Base-by-base conservation (phyloP, 2,888 invertebrate genomes). In the Tetropium fuscum region DNA sequence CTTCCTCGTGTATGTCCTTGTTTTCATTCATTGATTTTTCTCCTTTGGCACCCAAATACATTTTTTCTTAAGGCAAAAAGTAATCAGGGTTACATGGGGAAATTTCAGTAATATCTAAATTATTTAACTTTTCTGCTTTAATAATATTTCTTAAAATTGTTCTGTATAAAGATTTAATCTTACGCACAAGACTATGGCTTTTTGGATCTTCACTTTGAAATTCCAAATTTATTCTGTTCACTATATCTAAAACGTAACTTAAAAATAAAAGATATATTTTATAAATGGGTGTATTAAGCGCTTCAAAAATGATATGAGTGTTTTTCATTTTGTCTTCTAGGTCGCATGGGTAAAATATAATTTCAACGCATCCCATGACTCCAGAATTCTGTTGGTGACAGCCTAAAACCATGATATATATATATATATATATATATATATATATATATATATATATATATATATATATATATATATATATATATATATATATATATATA, bases 181-280 rank as follows among this genome's bases (percentile, higher is more conserved):
- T 61, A 8, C 11, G 7, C 6, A 32, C 18, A 8, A 61, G 15
- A 8, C 44, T 8, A 44, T 61, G 58, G 3, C 61, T 49, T 51
- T 48, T 41, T 19, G 19, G 32, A 20, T 40, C 32, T 45, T 55
- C 48, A n/a, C 30, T 44, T 27, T 58, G 58, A 8, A 43, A 43
- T 7, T 43, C 43, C 6, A 10, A n/a, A 43, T 43, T 25, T 10
- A 43, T 3, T 13, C 43, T 55, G 16, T 63, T 63, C 7, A 63
- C 54, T 8, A 63, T 53, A 15, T 58, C 54, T 11, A 54, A 40
- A 48, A 43, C 20, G 30, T 63, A 63, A 20, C 27, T 16, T 8
- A 63, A 40, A 57, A 63, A 63, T 8, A 20, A 10, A 27, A 53
- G 53, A 57, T 63, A 58, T 36, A 60, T 8, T 54, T 60, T 63